phyloP scores from a whole-genome alignment of 2,888 invertebrate species.

The Clanis bilineata region DNA sequence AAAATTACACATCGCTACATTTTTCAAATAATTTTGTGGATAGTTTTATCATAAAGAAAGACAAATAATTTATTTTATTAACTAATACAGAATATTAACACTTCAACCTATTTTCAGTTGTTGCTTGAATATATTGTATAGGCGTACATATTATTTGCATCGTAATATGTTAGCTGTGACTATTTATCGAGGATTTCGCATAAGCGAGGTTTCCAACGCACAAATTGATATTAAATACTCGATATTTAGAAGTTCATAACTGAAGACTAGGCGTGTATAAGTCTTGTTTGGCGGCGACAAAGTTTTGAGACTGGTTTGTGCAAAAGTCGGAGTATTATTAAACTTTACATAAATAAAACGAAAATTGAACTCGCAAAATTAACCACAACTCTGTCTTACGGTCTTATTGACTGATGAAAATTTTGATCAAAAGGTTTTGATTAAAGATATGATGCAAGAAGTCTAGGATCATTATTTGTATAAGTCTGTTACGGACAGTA shows the following conservation, averaged over 20 bases:
- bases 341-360: slow-evolving; percentile 1
- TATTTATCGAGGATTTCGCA: neutral
- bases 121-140: no score
- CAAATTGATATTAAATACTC: neutral
- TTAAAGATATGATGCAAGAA: neutral
- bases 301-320: neutral
- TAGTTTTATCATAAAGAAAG: no score
- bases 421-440: neutral
- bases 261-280: neutral
- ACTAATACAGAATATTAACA: no score
- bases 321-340: neutral
- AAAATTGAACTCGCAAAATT: neutral
- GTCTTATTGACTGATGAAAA: neutral
- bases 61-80: no score
- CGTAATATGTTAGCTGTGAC: no score
- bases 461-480: neutral
- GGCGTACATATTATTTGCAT: no score
- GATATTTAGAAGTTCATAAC: neutral
- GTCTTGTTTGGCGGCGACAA: neutral
- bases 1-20: no score
- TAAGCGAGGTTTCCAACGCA: neutral
- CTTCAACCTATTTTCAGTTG: no score
- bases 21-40: no score
- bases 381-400: neutral
- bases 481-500: neutral